Percentiles rank a stretch among this genome's conserved stretches.
phyloP scores from a whole-genome alignment of 1,140 invertebrate species.

The Dolichoris vasculosae region DNA sequence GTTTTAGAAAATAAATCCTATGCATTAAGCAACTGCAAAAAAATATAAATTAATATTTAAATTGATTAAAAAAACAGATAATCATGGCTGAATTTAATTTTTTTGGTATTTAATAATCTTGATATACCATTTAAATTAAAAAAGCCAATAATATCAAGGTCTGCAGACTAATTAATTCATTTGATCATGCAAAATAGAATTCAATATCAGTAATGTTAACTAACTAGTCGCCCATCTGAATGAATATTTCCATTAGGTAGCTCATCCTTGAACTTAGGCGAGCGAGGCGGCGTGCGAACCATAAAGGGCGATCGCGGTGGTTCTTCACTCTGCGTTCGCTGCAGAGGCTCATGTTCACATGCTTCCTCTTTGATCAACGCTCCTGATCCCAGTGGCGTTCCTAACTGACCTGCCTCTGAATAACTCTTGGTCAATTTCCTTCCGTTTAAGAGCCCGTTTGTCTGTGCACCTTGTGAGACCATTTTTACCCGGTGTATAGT shows the following conservation, averaged over 20 bases:
- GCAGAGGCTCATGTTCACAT: slow-evolving; percentile 83
- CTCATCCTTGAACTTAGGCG: slow-evolving; percentile 21
- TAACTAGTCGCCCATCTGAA: not conserved
- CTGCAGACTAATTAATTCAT: too few species aligned
- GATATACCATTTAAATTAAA: too few species aligned
- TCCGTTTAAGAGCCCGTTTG: slow-evolving; percentile 83
- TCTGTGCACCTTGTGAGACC: slow-evolving; percentile 92
- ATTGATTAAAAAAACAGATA: too few species aligned
- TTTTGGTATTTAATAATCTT: too few species aligned
- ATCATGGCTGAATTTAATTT: too few species aligned
- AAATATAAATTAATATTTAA: too few species aligned
- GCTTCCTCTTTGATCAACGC: slow-evolving; percentile 61
- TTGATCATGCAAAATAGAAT: too few species aligned
- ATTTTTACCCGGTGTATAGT: slow-evolving; percentile 83
- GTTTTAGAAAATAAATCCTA: too few species aligned
- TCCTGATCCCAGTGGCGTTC: slow-evolving; percentile 66
- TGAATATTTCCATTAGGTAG: slow-evolving; percentile 20
- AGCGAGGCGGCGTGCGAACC: slow-evolving; percentile 68
- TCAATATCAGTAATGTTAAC: not conserved
- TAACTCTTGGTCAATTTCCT: slow-evolving; percentile 88
- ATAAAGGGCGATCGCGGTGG: slow-evolving; percentile 83
- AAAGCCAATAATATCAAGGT: too few species aligned
- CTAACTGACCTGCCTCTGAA: slow-evolving; percentile 83
- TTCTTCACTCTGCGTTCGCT: slow-evolving; percentile 88
- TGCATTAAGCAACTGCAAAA: too few species aligned